Evolutionary conservation across 2,797 vertebrate species (phyloP), one percentile per base, ranked within the genome.

Genomic region (Labroides dimidiatus): DNA sequence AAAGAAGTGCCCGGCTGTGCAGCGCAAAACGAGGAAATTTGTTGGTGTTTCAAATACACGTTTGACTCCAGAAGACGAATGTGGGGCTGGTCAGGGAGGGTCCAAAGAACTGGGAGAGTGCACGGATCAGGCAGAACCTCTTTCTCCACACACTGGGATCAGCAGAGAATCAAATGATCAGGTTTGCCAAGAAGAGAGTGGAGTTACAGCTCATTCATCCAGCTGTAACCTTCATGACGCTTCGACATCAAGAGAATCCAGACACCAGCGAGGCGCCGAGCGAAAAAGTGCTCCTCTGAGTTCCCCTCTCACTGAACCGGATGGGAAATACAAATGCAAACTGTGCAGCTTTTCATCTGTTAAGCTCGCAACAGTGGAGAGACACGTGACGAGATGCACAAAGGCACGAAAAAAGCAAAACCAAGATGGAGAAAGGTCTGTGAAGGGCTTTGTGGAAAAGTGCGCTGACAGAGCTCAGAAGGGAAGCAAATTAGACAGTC

Each of bases 261-360:
- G 56, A 55, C 37, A 12, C 11, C 47, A 56, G 61, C 50, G 37
- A 42, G n/a, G n/a, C 24, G 45, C 14, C 60, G 49, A 53, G 63
- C 16, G 15, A 69, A 71, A 13, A 42, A 45, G 8, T 24, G 4
- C 20, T 62, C 52, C 42, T 3, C 36, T 23, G 12, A 48, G 69
- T 4, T 30, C 44, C 4, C 55, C 69, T 57, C 84, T 86, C 39
- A 33, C 33, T 13, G 47, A 89, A 75, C 57, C 62, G 4, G 87
- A 88, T 30, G 93, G 94, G 37, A 96, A 94, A 83, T 96, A 95
- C 57, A 91, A 69, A 69, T 98, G 97, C 76, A 93, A 87, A 1
- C 77, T 84, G 0, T 98, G 96, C 80, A 79, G 69, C 0, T 99
- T 97, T 19, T 86, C 94, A 5, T 97, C 97, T 15, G 91, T 93